Percentiles rank a stretch among this genome's conserved stretches.
These are phyloP conservation scores for Ditula angustiorana DNA, from an alignment of 2,888 invertebrate genomes.

Conservation along the genomic window DNA sequence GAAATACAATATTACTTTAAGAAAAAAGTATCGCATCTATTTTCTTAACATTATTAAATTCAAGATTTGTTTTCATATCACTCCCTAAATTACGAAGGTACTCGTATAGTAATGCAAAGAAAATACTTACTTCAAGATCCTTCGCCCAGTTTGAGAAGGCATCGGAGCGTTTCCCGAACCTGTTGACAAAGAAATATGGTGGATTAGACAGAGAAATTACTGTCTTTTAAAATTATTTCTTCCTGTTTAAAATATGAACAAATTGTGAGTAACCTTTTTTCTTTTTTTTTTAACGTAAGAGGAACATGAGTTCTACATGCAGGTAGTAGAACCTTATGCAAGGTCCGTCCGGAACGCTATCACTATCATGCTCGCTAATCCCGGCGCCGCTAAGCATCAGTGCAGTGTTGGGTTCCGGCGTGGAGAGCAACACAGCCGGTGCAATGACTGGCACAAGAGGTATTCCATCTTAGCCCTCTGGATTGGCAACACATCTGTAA, in stretches of 20 bases:
- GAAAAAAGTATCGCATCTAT: neutral
- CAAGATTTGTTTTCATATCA: neutral
- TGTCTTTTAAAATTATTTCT: neutral
- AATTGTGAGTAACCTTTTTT: too few species aligned
- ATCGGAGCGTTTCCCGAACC: conserved; percentile 80
- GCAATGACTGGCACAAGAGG: too few species aligned
- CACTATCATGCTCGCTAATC: too few species aligned
- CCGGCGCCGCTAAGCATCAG: too few species aligned
- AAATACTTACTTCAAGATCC: conserved; percentile 72
- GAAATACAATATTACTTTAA: neutral
- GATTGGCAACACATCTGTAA: too few species aligned
- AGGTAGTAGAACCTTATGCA: too few species aligned
- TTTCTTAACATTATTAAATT: neutral
- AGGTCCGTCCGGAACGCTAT: too few species aligned
- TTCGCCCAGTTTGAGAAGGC: conserved; percentile 78
- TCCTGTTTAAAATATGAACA: neutral
- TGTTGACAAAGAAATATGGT: conserved; percentile 56
- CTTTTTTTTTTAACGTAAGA: too few species aligned
- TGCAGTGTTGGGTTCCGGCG: too few species aligned
- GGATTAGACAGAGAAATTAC: neutral
- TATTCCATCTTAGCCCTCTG: too few species aligned
- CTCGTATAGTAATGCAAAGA: conserved; percentile 5
- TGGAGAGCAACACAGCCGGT: too few species aligned
- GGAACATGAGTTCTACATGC: too few species aligned
- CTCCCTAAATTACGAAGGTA: neutral